Conservation (phyloP, 2,113 vertebrate genomes). For the Hippotragus niger region DNA sequence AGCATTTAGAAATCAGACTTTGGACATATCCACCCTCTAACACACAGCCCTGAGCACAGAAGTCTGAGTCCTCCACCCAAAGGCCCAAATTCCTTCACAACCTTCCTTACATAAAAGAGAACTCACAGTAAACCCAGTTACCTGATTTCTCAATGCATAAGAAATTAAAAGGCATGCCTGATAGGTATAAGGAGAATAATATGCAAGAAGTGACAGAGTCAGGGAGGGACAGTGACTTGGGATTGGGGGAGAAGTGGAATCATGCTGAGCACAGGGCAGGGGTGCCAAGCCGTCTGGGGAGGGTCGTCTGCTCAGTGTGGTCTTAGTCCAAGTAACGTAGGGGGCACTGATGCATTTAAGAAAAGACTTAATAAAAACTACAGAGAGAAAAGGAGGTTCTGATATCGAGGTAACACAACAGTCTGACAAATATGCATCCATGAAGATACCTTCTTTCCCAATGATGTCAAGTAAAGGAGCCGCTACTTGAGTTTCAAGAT, state of each 20-base stretch:
- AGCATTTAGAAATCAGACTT: not conserved
- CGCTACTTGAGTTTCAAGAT: not conserved
- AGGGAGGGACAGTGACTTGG: not conserved
- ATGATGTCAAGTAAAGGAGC: not conserved
- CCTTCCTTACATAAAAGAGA: not conserved
- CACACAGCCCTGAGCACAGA: not conserved
- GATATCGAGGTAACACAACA: not conserved
- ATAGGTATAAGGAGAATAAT: not conserved
- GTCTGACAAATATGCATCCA: not conserved
- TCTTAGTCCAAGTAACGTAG: not conserved
- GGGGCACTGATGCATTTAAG: not conserved
- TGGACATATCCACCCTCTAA: not conserved
- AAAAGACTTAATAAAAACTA: not conserved
- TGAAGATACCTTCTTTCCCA: not conserved
- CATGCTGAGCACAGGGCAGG: fast-evolving
- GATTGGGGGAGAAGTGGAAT: not conserved
- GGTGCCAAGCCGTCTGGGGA: not conserved
- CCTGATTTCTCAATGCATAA: not conserved
- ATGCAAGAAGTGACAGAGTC: not conserved
- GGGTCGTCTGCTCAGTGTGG: fast-evolving
- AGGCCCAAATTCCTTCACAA: not conserved
- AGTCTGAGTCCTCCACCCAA: not conserved
- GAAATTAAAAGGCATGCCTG: not conserved
- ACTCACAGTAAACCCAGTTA: not conserved
- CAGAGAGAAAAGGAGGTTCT: not conserved